A percentile compares a stretch with the other conserved stretches of the same genome.
Conservation (phyloP, 2,113 vertebrate genomes). For the Eublepharis macularius region DNA sequence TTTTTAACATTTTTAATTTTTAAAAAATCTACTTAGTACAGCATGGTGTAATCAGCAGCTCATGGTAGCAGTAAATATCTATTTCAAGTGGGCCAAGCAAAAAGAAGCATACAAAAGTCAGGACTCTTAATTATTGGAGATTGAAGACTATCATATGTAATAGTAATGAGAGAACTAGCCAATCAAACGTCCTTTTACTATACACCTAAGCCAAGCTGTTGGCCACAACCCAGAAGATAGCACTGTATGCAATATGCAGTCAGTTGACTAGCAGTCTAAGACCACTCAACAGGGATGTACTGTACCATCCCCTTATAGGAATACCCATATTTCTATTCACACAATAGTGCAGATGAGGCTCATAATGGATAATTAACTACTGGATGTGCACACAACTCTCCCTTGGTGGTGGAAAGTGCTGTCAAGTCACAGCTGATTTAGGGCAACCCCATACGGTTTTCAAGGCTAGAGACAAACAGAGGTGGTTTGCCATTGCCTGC, state of each 20-base stretch:
- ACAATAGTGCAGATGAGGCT: background rate
- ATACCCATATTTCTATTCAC: background rate
- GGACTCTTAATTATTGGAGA: background rate
- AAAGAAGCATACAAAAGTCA: background rate
- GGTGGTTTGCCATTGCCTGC: too few species aligned
- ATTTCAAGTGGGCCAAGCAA: background rate
- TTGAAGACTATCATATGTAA: background rate
- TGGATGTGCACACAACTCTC: background rate
- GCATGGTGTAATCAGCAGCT: too few species aligned
- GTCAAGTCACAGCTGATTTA: too few species aligned
- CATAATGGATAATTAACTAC: background rate
- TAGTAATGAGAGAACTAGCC: background rate
- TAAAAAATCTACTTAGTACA: too few species aligned
- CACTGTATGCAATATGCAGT: background rate
- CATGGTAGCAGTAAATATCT: background rate
- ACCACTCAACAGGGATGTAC: background rate
- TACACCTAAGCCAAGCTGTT: background rate
- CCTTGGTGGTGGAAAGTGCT: too few species aligned
- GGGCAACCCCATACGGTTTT: too few species aligned
- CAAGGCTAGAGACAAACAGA: too few species aligned
- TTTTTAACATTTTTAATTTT: too few species aligned
- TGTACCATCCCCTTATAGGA: background rate
- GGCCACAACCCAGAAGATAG: background rate
- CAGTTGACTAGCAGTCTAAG: too few species aligned
- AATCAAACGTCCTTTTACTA: background rate